Conservation (phyloP, 2,113 vertebrate genomes). For the Maccullochella peelii region DNA sequence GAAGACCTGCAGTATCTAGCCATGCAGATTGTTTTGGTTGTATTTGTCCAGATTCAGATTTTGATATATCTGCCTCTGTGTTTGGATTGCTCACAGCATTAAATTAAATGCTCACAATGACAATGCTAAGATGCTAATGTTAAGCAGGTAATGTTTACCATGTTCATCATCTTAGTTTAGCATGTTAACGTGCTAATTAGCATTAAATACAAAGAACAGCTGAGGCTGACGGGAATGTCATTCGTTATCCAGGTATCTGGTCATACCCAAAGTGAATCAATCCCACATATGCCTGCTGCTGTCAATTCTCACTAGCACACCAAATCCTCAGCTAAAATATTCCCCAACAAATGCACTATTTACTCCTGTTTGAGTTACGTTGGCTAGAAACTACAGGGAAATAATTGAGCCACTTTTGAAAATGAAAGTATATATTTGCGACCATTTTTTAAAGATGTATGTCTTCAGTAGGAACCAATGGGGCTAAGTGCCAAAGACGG, state of each 20-base stretch:
- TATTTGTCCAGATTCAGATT: not conserved
- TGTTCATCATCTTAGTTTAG: not conserved
- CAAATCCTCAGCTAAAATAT: conserved; percentile 12
- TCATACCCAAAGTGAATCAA: not conserved
- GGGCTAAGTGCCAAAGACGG: not conserved
- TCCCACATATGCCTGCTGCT: not conserved
- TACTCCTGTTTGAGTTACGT: not conserved
- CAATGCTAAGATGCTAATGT: not conserved
- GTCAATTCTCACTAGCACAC: not conserved
- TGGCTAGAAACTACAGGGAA: no score
- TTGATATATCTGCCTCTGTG: not conserved
- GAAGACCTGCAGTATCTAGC: not conserved
- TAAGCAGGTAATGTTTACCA: not conserved
- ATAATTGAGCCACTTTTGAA: no score
- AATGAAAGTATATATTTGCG: no score
- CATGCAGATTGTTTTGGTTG: not conserved
- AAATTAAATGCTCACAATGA: no score
- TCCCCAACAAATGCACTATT: not conserved
- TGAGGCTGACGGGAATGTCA: not conserved
- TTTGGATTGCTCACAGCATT: not conserved
- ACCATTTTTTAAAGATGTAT: not conserved
- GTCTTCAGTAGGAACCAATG: not conserved
- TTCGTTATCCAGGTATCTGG: not conserved
- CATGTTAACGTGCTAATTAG: not conserved
- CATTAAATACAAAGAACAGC: not conserved